Conservation (phyloP, 2,888 invertebrate genomes). For the Tolmerus cingulatus region DNA sequence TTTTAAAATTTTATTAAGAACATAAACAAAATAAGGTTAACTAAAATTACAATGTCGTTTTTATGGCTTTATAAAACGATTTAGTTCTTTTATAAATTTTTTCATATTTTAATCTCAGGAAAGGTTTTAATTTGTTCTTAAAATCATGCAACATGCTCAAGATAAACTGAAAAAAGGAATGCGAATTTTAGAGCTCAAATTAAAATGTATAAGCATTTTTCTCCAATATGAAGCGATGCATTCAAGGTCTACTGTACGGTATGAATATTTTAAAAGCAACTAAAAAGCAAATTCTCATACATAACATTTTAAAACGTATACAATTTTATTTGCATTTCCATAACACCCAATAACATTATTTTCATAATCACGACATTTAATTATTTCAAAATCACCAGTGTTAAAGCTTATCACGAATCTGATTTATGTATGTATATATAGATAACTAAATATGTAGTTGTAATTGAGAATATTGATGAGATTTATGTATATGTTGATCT, state of each 20-base stretch:
- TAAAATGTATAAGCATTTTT: neutral
- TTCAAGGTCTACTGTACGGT: neutral
- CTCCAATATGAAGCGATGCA: neutral
- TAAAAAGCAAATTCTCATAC: neutral
- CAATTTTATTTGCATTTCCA: neutral
- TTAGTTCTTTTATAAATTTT: neutral
- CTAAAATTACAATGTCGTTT: neutral
- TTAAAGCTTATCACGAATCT: no score
- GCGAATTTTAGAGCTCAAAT: neutral
- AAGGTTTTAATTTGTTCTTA: neutral
- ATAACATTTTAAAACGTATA: neutral
- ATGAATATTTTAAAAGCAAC: neutral
- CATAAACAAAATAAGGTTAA: neutral
- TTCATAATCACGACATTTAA: no score
- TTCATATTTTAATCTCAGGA: neutral
- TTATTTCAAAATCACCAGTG: no score
- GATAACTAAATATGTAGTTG: no score
- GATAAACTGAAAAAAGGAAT: neutral
- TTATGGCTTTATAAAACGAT: neutral
- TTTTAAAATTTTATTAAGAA: neutral
- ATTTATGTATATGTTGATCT: no score
- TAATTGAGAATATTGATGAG: no score
- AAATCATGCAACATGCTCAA: neutral
- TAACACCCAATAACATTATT: no score
- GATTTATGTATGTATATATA: no score